Percentiles rank a stretch among this genome's conserved stretches.
Evolutionary conservation across 2,113 vertebrate species (phyloP).

Genomic region (Suncus etruscus): DNA sequence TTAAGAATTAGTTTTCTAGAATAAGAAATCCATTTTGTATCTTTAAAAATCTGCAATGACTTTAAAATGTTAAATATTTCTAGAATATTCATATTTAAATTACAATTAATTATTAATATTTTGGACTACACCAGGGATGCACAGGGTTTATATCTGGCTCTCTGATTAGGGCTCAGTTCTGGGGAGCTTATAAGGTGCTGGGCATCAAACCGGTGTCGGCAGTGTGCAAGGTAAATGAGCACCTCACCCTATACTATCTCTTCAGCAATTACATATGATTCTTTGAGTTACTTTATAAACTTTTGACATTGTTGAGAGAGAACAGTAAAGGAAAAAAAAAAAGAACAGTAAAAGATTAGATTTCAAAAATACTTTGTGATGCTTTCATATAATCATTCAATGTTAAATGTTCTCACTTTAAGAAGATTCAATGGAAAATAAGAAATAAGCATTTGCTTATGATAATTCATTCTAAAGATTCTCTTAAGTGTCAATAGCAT

Average conservation of each 20-base stretch:
- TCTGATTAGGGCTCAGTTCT: too few species aligned
- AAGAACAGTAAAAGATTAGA: conserved; percentile 23
- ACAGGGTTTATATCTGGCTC: too few species aligned
- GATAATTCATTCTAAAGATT: neutral
- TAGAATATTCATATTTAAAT: conserved; percentile 29
- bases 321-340: conserved; percentile 41
- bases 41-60: neutral
- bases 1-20: conserved; percentile 12
- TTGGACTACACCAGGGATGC: too few species aligned
- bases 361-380: conserved; percentile 37
- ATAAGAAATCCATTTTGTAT: conserved; percentile 8
- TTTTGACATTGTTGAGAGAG: conserved; percentile 40
- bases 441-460: conserved; percentile 15
- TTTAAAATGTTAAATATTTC: neutral
- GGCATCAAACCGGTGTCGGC: too few species aligned
- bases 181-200: too few species aligned
- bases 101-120: neutral
- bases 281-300: conserved; percentile 6
- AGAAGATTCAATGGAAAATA: conserved; percentile 28
- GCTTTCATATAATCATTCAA: neutral
- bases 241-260: too few species aligned
- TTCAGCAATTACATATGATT: neutral
- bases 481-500: conserved; percentile 26
- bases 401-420: conserved; percentile 48
- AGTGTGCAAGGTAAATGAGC: too few species aligned